Conservation (phyloP, 1,140 invertebrate genomes). For the Drosophila aff. region DNA sequence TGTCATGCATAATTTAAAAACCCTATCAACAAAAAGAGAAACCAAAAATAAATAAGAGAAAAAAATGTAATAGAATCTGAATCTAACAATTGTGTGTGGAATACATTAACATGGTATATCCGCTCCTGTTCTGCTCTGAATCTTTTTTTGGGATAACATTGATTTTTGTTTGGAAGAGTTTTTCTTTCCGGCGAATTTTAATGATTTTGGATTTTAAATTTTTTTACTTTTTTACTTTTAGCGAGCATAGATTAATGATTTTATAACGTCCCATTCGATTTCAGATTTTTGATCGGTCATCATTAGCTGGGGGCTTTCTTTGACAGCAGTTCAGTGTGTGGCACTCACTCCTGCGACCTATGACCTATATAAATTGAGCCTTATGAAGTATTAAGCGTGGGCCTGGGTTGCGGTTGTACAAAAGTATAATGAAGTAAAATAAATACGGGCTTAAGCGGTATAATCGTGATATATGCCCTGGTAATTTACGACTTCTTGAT, state of each 20-base stretch:
- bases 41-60: background rate
- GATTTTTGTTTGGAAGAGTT: slow-evolving; percentile 16
- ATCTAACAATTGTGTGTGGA: slow-evolving; percentile 38
- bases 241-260: slow-evolving; percentile 8
- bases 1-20: slow-evolving; percentile 76
- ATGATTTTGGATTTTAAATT: background rate
- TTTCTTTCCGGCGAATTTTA: background rate
- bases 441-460: slow-evolving; percentile 70
- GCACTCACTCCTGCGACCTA: slow-evolving; percentile 1
- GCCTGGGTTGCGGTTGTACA: slow-evolving; percentile 11
- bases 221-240: background rate
- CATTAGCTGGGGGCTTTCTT: slow-evolving; percentile 12
- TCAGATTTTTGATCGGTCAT: slow-evolving; percentile 25
- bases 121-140: background rate
- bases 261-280: background rate
- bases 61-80: slow-evolving; percentile 20
- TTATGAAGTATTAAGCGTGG: slow-evolving; percentile 16
- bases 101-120: slow-evolving; percentile 41
- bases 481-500: slow-evolving; percentile 72
- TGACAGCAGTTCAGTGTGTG: background rate
- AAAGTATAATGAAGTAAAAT: slow-evolving; percentile 76
- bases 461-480: slow-evolving; percentile 80
- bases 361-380: slow-evolving; percentile 25
- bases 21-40: slow-evolving; percentile 20
- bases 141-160: slow-evolving; percentile 26